Evolutionary conservation across 2,797 vertebrate genomes (phyloP).

Genomic region (Aphelocoma californica): DNA sequence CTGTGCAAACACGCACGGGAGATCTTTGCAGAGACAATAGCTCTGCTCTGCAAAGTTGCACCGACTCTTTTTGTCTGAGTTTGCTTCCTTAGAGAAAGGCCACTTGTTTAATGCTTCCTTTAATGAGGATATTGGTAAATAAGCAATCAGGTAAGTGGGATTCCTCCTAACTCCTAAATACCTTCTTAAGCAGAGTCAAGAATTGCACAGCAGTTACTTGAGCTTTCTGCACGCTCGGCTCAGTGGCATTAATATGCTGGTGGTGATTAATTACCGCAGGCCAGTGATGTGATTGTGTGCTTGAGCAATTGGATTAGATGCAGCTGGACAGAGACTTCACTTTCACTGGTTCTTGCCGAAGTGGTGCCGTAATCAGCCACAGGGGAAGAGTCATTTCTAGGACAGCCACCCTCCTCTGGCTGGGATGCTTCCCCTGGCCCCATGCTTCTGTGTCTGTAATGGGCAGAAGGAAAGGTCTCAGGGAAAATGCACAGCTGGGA

Average conservation of each 20-base stretch:
- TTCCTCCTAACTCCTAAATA: background rate
- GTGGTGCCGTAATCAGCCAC: background rate
- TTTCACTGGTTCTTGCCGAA: constrained; percentile 1
- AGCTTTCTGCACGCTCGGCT: background rate
- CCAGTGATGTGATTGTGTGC: constrained; percentile 39
- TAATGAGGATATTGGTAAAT: constrained; percentile 4
- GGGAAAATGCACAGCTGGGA: background rate
- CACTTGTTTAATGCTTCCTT: background rate
- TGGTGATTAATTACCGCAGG: constrained; percentile 35
- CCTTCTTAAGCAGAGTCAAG: background rate
- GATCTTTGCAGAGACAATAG: background rate
- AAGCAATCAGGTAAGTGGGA: constrained; percentile 1
- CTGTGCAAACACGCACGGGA: background rate
- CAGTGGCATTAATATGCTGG: background rate
- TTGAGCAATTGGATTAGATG: constrained; percentile 47
- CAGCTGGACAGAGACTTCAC: constrained; percentile 19
- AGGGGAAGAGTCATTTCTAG: background rate
- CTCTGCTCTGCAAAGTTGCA: background rate
- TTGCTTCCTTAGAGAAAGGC: background rate
- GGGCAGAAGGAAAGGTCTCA: background rate
- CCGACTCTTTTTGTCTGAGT: background rate
- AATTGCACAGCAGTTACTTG: background rate
- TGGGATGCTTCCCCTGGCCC: background rate
- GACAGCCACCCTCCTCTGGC: background rate
- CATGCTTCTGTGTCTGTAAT: rapidly evolving